These are phyloP conservation scores for Graptemys geographica DNA, from an alignment of 2,797 vertebrate species.

Conservation along the genomic window DNA sequence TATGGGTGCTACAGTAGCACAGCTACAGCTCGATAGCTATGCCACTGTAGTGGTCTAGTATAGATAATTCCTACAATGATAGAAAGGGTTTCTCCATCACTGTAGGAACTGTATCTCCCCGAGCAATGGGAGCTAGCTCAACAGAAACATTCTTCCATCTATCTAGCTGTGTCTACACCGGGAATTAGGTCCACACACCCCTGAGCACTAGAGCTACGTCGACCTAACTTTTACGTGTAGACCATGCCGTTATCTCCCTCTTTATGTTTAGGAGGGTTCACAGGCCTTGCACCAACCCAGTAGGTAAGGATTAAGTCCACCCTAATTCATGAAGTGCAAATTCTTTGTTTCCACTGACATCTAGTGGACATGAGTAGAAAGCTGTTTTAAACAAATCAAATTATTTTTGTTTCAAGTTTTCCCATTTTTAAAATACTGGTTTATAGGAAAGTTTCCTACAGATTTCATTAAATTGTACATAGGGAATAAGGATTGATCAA, in stretches of 20 bases:
- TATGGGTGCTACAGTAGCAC: too few species aligned
- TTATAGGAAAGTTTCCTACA: not conserved
- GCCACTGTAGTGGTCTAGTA: not conserved
- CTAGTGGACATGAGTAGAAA: slow-evolving; percentile 67
- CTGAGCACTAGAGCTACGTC: not conserved
- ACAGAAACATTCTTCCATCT: not conserved
- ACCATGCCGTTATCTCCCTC: not conserved
- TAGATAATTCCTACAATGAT: not conserved
- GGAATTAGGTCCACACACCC: not conserved
- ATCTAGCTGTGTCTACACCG: not conserved
- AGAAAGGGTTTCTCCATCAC: not conserved
- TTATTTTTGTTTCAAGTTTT: fast-evolving
- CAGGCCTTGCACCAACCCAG: fast-evolving
- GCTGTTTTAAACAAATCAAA: not conserved
- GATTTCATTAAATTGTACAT: not conserved
- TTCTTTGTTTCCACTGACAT: slow-evolving; percentile 67
- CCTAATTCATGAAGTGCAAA: not conserved
- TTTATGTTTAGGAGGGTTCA: not conserved
- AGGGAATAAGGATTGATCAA: not conserved
- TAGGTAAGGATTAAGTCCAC: not conserved
- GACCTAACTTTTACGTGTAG: not conserved
- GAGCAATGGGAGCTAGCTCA: not conserved
- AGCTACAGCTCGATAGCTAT: too few species aligned
- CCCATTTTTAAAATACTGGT: fast-evolving
- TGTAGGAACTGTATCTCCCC: not conserved